phyloP scores from a whole-genome alignment of 2,113 vertebrate species.

The Vombatus ursinus region DNA sequence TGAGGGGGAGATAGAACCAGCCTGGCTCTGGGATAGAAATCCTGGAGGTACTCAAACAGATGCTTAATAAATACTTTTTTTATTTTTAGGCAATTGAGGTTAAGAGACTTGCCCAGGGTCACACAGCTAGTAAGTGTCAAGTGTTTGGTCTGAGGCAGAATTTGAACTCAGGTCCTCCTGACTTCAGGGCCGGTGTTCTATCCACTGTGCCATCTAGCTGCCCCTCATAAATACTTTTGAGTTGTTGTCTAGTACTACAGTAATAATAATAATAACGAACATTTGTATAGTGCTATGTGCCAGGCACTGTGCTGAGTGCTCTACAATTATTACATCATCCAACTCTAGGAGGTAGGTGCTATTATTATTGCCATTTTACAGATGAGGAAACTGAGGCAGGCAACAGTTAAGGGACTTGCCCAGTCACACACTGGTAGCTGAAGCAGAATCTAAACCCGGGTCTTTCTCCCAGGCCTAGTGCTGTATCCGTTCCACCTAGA shows the following conservation, averaged over 20 bases:
- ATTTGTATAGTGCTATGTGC: not conserved
- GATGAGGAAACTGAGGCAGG: not conserved
- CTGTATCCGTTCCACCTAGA: not conserved
- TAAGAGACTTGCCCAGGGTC: too few species aligned
- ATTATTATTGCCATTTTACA: not conserved
- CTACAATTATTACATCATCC: not conserved
- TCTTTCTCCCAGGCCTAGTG: not conserved
- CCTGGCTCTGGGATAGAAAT: not conserved
- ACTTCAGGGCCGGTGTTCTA: too few species aligned
- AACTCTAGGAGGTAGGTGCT: not conserved
- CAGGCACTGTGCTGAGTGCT: not conserved
- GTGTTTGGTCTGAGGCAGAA: too few species aligned
- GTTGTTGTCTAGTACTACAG: not conserved
- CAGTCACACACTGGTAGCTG: not conserved
- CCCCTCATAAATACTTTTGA: not conserved
- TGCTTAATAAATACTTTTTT: not conserved
- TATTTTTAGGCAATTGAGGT: too few species aligned
- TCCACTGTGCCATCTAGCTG: too few species aligned
- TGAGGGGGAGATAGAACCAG: not conserved
- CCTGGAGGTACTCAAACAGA: not conserved
- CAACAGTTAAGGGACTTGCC: not conserved
- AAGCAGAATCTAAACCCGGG: not conserved
- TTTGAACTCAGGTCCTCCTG: too few species aligned
- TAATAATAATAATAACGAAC: not conserved
- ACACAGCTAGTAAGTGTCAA: too few species aligned